Base-by-base conservation (phyloP, 1,140 invertebrate genomes). In the Musca domestica region DNA sequence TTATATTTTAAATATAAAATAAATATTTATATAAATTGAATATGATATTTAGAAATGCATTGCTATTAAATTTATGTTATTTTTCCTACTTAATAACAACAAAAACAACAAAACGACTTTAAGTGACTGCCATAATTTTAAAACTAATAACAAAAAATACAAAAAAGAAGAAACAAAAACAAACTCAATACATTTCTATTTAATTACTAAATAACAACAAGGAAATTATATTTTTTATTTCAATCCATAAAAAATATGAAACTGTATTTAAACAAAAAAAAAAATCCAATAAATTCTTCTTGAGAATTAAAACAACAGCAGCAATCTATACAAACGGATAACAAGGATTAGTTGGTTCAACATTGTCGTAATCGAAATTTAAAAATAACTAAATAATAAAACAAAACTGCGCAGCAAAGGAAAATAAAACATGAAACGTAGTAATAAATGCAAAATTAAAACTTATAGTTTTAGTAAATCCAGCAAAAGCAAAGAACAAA, bases 331-430 rank as follows among this genome's bases (percentile, higher is more conserved):
- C 30, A 34, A 71, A 54, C 47, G 1, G 20, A n/a, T 23, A 64
- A 64, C 52, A 64, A 67, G 61, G 69, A 70, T 70, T 70, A 70
- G 66, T 70, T 70, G 69, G 69, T 70, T 67, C 47, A 54, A 67
- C 69, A 70, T 70, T 70, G 69, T 70, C 69, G 69, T 70, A 70
- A 70, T 64, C 65, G 69, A 70, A 70, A 70, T 70, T 70, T 46
- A 47, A 58, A 12, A n/a, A n/a, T n/a, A n/a, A n/a, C n/a, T n/a
- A n/a, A n/a, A n/a, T n/a, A n/a, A 64, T 25, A 58, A 46, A 58
- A 48, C 23, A 51, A 48, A 61, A 66, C 19, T 52, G 64, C 64
- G 46, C 61, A 64, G 27, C 58, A 56, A 64, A 54, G 14, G 17
- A 61, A 27, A 68, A 34, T 19, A 48, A 25, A 3, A 41, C 47